Evolutionary conservation across 1,140 invertebrate species (phyloP).

Genomic region (Capitella teleta): DNA sequence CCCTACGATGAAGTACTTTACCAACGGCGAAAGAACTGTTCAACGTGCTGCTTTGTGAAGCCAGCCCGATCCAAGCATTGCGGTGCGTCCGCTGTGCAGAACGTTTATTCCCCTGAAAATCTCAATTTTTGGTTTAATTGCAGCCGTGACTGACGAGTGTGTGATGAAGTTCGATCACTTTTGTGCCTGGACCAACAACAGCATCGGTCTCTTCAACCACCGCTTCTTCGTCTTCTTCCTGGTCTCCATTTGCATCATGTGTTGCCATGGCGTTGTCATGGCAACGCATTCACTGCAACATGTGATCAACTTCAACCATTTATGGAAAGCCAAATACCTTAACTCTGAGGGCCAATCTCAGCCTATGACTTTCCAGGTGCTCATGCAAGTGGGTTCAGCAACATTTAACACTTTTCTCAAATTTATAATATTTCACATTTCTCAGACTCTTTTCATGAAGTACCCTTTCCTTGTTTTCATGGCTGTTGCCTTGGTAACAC

Average conservation of each 20-base stretch:
- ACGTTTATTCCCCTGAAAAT: not conserved
- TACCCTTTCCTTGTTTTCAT: too few species aligned
- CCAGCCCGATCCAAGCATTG: constrained; percentile 13
- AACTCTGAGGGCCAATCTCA: not conserved
- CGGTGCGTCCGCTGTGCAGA: constrained; percentile 1
- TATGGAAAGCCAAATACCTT: not conserved
- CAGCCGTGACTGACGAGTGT: constrained; percentile 37
- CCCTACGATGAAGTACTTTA: constrained; percentile 7
- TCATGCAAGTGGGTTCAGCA: not conserved
- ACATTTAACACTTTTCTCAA: too few species aligned
- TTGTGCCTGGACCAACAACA: constrained; percentile 41
- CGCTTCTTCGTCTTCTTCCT: constrained; percentile 35
- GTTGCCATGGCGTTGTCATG: constrained; percentile 20
- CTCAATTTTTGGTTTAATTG: constrained; percentile 5
- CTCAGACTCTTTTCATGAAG: too few species aligned
- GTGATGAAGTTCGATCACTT: constrained; percentile 42
- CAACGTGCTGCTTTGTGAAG: constrained; percentile 7
- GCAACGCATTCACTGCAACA: not conserved
- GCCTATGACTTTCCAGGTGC: not conserved
- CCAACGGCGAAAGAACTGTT: not conserved
- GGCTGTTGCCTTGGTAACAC: too few species aligned
- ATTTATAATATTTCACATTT: too few species aligned
- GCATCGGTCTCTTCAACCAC: constrained; percentile 35
- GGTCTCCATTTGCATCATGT: constrained; percentile 23
- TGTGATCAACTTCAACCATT: not conserved